phyloP scores from a whole-genome alignment of 1,140 invertebrate species.

The Procambarus clarkii region DNA sequence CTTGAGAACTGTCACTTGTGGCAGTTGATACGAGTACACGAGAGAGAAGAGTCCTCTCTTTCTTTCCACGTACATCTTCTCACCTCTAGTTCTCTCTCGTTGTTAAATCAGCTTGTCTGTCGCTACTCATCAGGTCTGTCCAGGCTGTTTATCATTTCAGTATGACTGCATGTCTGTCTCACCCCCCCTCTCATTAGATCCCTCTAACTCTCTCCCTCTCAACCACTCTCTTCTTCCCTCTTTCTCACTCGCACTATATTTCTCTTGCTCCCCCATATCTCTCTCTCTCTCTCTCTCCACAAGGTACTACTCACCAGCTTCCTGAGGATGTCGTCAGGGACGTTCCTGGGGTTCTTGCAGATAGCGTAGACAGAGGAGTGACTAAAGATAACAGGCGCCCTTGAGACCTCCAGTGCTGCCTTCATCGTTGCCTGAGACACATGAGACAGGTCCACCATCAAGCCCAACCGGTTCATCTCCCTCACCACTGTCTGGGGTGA shows the following conservation, averaged over 20 bases:
- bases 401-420: slow-evolving; percentile 77
- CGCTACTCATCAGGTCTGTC: too few relatives aligned
- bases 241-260: neutral
- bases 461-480: slow-evolving; percentile 83
- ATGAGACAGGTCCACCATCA: slow-evolving; percentile 82
- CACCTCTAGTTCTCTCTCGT: too few relatives aligned
- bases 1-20: too few relatives aligned
- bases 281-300: slow-evolving; percentile 1
- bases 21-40: too few relatives aligned
- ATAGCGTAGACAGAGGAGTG: slow-evolving; percentile 76
- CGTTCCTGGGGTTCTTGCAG: slow-evolving; percentile 76
- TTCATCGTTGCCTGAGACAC: slow-evolving; percentile 81
- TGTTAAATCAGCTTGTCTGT: too few relatives aligned
- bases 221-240: neutral
- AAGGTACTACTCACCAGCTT: slow-evolving; percentile 66
- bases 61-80: too few relatives aligned
- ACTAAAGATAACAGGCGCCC: slow-evolving; percentile 80
- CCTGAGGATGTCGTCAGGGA: slow-evolving; percentile 75
- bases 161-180: too few relatives aligned
- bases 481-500: slow-evolving; percentile 75
- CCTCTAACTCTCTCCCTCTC: too few relatives aligned
- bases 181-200: too few relatives aligned
- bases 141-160: too few relatives aligned
- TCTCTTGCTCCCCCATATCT: neutral
- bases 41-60: too few relatives aligned